Conservation (phyloP, 1,140 invertebrate species). For the Paracyclopina nana region DNA sequence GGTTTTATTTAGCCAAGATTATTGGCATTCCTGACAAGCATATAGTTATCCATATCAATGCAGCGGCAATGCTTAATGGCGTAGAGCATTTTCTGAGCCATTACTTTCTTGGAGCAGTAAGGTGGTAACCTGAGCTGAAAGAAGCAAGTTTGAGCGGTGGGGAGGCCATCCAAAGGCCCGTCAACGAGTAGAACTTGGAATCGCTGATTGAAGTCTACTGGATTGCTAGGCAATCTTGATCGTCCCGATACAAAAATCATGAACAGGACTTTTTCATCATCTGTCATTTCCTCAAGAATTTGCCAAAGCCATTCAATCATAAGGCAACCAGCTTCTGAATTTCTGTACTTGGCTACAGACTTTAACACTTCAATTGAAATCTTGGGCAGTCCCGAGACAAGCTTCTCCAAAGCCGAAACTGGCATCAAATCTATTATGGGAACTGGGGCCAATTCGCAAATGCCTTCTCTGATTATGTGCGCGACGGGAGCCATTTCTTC, state of each 20-base stretch:
- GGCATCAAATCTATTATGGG: conserved; percentile 40
- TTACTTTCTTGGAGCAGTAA: conserved; percentile 35
- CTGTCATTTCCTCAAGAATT: conserved; percentile 39
- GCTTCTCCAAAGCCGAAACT: conserved; percentile 37
- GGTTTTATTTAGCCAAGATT: too few relatives aligned
- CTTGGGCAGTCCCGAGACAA: conserved; percentile 42
- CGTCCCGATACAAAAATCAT: conserved; percentile 45
- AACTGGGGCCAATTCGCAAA: conserved; percentile 42
- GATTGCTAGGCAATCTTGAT: conserved; percentile 40
- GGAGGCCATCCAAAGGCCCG: conserved; percentile 37
- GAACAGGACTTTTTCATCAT: conserved; percentile 42
- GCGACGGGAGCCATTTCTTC: conserved; percentile 43
- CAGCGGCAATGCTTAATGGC: conserved; percentile 47
- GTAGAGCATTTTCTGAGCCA: conserved; percentile 41
- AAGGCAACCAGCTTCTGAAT: conserved; percentile 21
- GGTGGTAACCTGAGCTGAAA: conserved; percentile 45
- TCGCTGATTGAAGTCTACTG: conserved; percentile 42
- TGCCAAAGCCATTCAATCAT: conserved; percentile 43
- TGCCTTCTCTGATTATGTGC: conserved; percentile 38
- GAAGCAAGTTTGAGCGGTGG: conserved; percentile 46
- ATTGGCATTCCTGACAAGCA: conserved; percentile 41
- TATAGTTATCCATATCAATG: conserved; percentile 52
- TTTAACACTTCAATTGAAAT: conserved; percentile 39
- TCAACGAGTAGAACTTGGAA: conserved; percentile 43
- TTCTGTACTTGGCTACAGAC: conserved; percentile 37